Evolutionary conservation across 2,888 invertebrate species (phyloP), one percentile per base, ranked within the genome.

Genomic region (Hypselothyrea guttata): DNA sequence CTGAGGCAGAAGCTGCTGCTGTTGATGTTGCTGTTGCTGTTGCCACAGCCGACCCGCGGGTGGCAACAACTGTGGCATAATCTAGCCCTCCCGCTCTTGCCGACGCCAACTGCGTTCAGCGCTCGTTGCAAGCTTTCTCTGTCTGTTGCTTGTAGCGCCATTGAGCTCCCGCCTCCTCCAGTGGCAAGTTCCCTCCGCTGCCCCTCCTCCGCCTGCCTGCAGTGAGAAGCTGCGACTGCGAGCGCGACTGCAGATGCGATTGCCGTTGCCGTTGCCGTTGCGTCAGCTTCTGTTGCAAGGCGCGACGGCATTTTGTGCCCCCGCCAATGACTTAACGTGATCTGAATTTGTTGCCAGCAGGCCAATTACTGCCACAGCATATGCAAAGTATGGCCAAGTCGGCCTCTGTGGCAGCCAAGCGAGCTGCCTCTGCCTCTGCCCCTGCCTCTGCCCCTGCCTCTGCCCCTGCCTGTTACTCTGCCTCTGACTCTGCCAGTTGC

Each of bases 281-380:
- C 64, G 46, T 12, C 51, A 45, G 35, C 58, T 38, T 12, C 57
- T 18, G 53, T 46, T 49, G 45, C 59, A 56, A 22, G 42, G 59
- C 64, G 71, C 83, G 76, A 70, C 76, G 76, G 72, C 75, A 78
- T 82, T 78, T 82, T 75, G 67, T 73, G 69, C 34, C 34, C 67
- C 64, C 70, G 63, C 66, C 81, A 79, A 75, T 74, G 71, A 75
- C 67, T 86, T 79, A 74, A 78, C 78, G 85, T 84, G 85, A 79
- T 86, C 85, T 78, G 86, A 86, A 84, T 84, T 86, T 83, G 86
- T 84, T 86, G 76, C 75, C 71, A 68, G 71, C 76, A 66, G 61
- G 67, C 78, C 86, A 84, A 84, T 84, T 82, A 86, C 76, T 78
- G 84, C 73, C 71, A 8, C 72, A 62, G 64, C 7, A 16, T 67